Evolutionary conservation across 2,888 invertebrate species (phyloP).

Genomic region (Conomelus anceps): DNA sequence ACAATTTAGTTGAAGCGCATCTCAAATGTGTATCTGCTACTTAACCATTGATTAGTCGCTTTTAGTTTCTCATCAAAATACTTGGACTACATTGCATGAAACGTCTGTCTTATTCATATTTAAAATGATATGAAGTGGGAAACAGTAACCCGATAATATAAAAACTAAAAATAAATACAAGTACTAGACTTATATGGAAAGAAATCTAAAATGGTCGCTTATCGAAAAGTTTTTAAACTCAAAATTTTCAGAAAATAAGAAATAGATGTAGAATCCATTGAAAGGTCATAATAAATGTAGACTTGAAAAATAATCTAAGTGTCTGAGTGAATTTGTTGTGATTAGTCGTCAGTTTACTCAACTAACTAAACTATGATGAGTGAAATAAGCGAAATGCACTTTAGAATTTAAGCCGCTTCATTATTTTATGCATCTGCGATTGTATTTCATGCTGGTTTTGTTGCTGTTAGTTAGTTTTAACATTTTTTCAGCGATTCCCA

Average conservation of each 20-base stretch:
- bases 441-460: background rate
- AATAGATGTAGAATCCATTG: background rate
- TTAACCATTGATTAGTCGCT: background rate
- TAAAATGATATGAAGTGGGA: no score
- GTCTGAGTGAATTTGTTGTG: background rate
- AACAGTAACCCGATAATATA: no score
- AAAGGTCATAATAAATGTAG: background rate
- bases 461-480: slow-evolving; percentile 11
- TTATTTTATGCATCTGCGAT: background rate
- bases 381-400: background rate
- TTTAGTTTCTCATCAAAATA: background rate
- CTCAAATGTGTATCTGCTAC: background rate
- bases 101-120: no score
- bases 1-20: background rate
- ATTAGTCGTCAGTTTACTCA: background rate
- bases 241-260: background rate
- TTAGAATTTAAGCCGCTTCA: background rate
- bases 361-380: background rate
- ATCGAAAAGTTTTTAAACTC: no score
- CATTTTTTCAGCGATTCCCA: slow-evolving; percentile 3
- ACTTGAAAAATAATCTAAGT: background rate
- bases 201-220: no score
- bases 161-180: no score
- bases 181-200: no score
- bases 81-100: background rate